Evolutionary conservation across 2,888 invertebrate genomes (phyloP).

Genomic region (Cheilosia variabilis): DNA sequence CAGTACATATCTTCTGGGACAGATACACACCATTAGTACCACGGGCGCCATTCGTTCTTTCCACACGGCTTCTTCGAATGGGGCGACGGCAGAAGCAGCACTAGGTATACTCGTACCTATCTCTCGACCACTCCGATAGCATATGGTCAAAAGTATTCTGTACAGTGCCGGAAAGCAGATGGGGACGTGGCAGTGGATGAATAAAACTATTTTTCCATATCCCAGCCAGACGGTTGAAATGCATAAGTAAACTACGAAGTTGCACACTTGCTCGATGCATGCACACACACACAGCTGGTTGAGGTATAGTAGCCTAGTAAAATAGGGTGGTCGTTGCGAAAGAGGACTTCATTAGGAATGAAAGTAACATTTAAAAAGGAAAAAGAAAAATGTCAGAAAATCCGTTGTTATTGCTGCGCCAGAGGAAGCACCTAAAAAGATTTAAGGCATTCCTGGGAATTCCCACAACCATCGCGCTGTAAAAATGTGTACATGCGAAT

Average conservation of each 20-base stretch:
- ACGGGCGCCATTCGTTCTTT: conserved; percentile 47
- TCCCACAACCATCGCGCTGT: conserved; percentile 51
- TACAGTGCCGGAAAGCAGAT: conserved; percentile 1
- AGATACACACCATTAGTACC: conserved; percentile 58
- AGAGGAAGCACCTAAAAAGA: conserved; percentile 50
- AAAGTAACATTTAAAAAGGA: conserved; percentile 51
- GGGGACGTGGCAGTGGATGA: conserved; percentile 7
- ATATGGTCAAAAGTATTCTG: conserved; percentile 61
- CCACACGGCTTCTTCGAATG: conserved; percentile 43
- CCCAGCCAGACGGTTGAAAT: conserved; percentile 30
- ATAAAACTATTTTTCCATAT: conserved; percentile 39
- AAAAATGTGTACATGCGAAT: conserved; percentile 56
- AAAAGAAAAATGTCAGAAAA: conserved; percentile 15
- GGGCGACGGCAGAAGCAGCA: conserved; percentile 10
- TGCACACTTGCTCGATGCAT: conserved; percentile 17
- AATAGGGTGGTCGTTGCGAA: conserved; percentile 43
- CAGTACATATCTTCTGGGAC: conserved; percentile 13
- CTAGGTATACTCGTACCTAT: neutral
- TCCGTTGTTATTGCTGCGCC: conserved; percentile 38
- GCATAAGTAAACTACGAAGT: conserved; percentile 43
- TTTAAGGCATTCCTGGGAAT: conserved; percentile 61
- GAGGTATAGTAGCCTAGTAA: neutral
- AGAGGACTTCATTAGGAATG: conserved; percentile 69
- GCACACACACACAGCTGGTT: conserved; percentile 7
- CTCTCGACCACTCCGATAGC: conserved; percentile 51